These are phyloP conservation scores for Cephus spinipes DNA, from an alignment of 2,888 invertebrate species.

Conservation along the genomic window DNA sequence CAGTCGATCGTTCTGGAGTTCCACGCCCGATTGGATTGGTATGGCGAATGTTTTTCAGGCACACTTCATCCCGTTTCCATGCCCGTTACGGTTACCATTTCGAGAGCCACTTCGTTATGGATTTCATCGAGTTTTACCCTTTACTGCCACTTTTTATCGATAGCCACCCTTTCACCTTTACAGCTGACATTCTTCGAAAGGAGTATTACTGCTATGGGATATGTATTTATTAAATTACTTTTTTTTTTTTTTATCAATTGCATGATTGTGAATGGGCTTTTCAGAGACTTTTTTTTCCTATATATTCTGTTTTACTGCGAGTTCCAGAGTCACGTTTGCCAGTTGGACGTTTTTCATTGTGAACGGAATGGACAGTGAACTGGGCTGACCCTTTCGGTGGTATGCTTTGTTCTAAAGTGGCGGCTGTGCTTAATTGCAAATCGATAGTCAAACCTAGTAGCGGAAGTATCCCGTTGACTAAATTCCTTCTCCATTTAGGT, in stretches of 20 bases:
- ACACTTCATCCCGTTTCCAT: background rate
- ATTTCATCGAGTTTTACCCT: background rate
- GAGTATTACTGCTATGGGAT: background rate
- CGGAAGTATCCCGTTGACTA: slow-evolving; percentile 11
- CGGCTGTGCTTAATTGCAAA: slow-evolving; percentile 48
- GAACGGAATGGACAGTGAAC: background rate
- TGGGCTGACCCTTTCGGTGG: background rate
- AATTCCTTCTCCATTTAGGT: background rate
- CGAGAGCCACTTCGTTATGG: background rate
- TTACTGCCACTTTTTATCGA: background rate
- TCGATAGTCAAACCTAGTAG: slow-evolving; percentile 26
- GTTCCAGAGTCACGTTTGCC: background rate
- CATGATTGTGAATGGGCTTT: background rate
- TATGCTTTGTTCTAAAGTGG: slow-evolving; percentile 34
- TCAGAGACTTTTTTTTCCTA: background rate
- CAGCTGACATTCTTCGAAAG: background rate
- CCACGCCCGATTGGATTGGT: slow-evolving; percentile 49
- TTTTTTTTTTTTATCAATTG: background rate
- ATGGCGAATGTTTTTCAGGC: slow-evolving; percentile 7
- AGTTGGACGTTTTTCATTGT: background rate
- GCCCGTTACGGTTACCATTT: background rate
- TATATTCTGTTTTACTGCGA: background rate
- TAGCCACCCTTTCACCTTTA: background rate
- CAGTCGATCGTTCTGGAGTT: slow-evolving; percentile 37
- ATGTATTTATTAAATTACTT: background rate